Percentiles rank a stretch among this genome's conserved stretches.
Conservation (phyloP, 2,888 invertebrate species). For the Hirtodrosophila confusa region DNA sequence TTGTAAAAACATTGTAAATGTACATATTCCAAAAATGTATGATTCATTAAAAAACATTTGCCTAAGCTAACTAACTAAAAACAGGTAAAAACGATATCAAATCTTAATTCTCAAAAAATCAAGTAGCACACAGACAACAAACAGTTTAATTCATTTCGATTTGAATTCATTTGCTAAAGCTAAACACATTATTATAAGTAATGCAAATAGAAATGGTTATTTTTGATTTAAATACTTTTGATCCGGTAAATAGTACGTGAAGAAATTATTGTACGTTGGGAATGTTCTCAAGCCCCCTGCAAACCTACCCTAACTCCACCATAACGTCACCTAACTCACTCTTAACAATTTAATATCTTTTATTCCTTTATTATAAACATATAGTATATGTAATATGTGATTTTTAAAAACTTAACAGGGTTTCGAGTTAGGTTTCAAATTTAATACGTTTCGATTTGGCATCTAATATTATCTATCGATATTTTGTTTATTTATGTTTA, state of each 20-base stretch:
- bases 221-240: conserved; percentile 71
- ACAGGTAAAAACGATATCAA: conserved; percentile 31
- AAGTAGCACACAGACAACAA: conserved; percentile 32
- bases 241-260: conserved; percentile 46
- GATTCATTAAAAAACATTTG: conserved; percentile 33
- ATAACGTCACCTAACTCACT: conserved; percentile 18
- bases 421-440: conserved; percentile 28
- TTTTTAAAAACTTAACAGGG: conserved; percentile 69
- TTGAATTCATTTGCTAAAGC: conserved; percentile 32
- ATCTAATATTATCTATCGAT: conserved; percentile 26
- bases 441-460: conserved; percentile 27
- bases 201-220: conserved; percentile 14
- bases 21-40: conserved; percentile 23
- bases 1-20: conserved; percentile 31
- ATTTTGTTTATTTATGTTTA: conserved; percentile 7
- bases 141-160: conserved; percentile 19
- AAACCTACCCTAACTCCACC: conserved; percentile 22
- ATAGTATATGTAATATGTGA: conserved; percentile 17
- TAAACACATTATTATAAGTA: conserved; percentile 32
- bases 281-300: conserved; percentile 9
- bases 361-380: conserved; percentile 18
- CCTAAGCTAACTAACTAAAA: conserved; percentile 54
- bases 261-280: conserved; percentile 68
- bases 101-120: conserved; percentile 7
- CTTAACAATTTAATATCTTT: conserved; percentile 60